These are phyloP conservation scores for Epirrhoe alternata DNA, from an alignment of 2,888 invertebrate species.

Conservation along the genomic window DNA sequence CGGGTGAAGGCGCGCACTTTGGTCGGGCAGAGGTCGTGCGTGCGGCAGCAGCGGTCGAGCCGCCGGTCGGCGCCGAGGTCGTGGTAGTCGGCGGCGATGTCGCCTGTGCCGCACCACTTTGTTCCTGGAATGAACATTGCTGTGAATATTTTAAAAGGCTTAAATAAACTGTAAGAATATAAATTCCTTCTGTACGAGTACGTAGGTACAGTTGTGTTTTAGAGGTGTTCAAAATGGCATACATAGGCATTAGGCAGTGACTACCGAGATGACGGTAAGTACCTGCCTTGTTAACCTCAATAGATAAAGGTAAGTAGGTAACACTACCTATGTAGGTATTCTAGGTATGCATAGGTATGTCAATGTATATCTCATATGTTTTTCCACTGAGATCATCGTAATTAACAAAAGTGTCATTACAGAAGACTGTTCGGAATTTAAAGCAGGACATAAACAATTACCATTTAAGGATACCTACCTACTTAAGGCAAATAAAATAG, in stretches of 20 bases:
- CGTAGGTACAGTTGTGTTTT: too few relatives aligned
- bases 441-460: background rate
- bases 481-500: background rate
- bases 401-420: background rate
- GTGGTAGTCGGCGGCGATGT: conserved; percentile 92
- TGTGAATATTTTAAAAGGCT: background rate
- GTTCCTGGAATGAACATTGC: conserved; percentile 86
- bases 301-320: too few relatives aligned
- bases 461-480: background rate
- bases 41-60: conserved; percentile 94
- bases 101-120: conserved; percentile 97
- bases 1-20: conserved; percentile 89
- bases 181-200: too few relatives aligned
- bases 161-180: too few relatives aligned
- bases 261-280: too few relatives aligned
- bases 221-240: too few relatives aligned
- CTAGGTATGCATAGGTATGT: too few relatives aligned
- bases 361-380: background rate
- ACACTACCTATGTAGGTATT: too few relatives aligned
- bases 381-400: conserved; percentile 1
- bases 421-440: conserved; percentile 3
- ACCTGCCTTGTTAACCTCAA: too few relatives aligned
- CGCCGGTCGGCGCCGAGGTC: conserved; percentile 91
- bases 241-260: too few relatives aligned
- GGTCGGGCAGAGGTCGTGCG: conserved; percentile 95